Percentiles rank a stretch among this genome's conserved stretches.
Conservation (phyloP, 2,113 vertebrate species). For the Amazona vittata region DNA sequence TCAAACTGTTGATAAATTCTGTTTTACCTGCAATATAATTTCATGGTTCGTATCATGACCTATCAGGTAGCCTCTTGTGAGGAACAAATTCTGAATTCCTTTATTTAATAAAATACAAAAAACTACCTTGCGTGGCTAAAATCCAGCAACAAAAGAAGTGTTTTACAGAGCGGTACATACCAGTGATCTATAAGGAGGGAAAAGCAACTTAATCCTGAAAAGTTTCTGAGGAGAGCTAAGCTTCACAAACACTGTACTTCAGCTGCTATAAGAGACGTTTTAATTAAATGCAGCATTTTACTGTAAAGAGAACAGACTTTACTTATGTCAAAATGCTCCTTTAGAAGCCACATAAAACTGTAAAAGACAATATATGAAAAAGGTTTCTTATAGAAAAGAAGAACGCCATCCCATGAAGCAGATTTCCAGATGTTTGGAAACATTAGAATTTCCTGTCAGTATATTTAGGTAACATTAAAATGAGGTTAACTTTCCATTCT, state of each 20-base stretch:
- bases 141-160: neutral
- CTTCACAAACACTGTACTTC: conserved; percentile 49
- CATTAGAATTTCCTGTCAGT: conserved; percentile 76
- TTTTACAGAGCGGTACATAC: neutral
- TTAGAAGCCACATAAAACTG: conserved; percentile 67
- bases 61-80: neutral
- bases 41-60: neutral
- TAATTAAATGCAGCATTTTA: conserved; percentile 69
- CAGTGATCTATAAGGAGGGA: conserved; percentile 25
- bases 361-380: conserved; percentile 67
- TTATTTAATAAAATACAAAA: conserved; percentile 29
- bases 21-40: neutral
- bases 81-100: conserved; percentile 7
- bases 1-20: neutral
- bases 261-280: conserved; percentile 56
- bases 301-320: conserved; percentile 55
- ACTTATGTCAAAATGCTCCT: conserved; percentile 68
- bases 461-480: conserved; percentile 75
- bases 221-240: neutral
- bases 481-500: conserved; percentile 76
- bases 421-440: conserved; percentile 77
- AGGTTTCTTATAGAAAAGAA: conserved; percentile 65
- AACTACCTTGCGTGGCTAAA: neutral
- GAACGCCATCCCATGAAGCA: conserved; percentile 64
- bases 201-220: conserved; percentile 35